Percentiles rank a stretch among this genome's conserved stretches.
Conservation (phyloP, 2,113 vertebrate species). For the Pseudorhombus dupliciocellatus region DNA sequence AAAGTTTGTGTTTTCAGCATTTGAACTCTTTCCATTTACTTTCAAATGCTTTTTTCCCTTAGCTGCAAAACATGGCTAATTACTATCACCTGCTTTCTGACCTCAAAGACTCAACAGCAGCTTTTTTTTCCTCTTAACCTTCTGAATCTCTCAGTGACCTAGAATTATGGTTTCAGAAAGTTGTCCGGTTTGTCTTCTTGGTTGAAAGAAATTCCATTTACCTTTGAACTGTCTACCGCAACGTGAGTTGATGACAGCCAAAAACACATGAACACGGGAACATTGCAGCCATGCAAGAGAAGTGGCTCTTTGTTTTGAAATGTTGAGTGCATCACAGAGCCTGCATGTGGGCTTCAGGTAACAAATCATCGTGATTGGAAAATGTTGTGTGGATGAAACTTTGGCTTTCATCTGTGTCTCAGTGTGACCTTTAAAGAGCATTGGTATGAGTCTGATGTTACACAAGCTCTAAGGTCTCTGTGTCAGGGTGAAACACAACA, state of each 20-base stretch:
- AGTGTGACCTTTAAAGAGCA: conserved; percentile 23
- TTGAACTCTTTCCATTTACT: conserved; percentile 25
- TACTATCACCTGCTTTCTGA: conserved; percentile 27
- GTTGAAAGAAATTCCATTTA: too few species aligned
- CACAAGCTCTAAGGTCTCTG: background rate
- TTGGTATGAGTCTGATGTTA: conserved; percentile 20
- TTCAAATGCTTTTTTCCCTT: conserved; percentile 26
- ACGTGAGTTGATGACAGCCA: background rate
- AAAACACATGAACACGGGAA: background rate
- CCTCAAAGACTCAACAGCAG: conserved; percentile 30
- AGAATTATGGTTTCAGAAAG: too few species aligned
- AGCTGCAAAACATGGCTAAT: conserved; percentile 7
- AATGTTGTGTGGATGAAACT: background rate
- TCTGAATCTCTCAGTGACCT: too few species aligned
- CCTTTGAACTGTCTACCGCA: background rate
- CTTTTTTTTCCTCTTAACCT: background rate
- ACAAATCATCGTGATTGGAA: background rate
- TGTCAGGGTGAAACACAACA: background rate
- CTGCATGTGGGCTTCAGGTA: background rate
- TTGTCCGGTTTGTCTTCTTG: too few species aligned
- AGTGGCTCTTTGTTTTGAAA: background rate
- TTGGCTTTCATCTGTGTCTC: background rate
- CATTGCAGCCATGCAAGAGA: background rate
- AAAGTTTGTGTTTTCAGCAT: background rate
- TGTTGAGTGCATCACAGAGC: too few species aligned